phyloP scores from a whole-genome alignment of 2,113 vertebrate species.

The Columbina picui region DNA sequence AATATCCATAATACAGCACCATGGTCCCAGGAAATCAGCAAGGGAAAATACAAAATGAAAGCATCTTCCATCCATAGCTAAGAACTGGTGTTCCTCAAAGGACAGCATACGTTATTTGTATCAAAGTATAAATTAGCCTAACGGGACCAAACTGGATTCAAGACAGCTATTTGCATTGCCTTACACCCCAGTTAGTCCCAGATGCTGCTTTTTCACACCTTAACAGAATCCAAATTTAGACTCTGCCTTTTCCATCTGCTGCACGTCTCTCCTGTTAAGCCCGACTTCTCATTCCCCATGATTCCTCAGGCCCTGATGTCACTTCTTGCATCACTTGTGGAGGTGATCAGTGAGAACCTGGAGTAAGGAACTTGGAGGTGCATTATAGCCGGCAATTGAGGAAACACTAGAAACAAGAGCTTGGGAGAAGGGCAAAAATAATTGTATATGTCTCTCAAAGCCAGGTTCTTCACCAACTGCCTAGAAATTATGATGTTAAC shows the following conservation, averaged over 20 bases:
- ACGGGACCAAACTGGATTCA: neutral
- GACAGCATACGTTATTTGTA: neutral
- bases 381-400: neutral
- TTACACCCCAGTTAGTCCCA: neutral
- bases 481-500: neutral
- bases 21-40: neutral
- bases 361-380: neutral
- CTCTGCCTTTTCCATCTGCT: neutral
- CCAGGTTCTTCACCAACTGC: neutral
- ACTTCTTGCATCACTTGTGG: neutral
- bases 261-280: neutral
- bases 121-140: neutral
- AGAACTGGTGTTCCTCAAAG: neutral
- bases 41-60: neutral
- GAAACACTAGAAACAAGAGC: neutral
- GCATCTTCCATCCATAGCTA: neutral
- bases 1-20: neutral
- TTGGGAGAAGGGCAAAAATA: neutral
- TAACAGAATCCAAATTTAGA: neutral
- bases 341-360: neutral
- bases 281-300: neutral
- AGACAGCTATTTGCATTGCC: neutral
- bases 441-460: neutral
- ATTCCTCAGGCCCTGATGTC: neutral
- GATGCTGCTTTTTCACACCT: neutral